A percentile compares a stretch with the other conserved stretches of the same genome.
These are phyloP conservation scores for Melipona beecheii DNA, from an alignment of 2,888 invertebrate species.

Conservation along the genomic window DNA sequence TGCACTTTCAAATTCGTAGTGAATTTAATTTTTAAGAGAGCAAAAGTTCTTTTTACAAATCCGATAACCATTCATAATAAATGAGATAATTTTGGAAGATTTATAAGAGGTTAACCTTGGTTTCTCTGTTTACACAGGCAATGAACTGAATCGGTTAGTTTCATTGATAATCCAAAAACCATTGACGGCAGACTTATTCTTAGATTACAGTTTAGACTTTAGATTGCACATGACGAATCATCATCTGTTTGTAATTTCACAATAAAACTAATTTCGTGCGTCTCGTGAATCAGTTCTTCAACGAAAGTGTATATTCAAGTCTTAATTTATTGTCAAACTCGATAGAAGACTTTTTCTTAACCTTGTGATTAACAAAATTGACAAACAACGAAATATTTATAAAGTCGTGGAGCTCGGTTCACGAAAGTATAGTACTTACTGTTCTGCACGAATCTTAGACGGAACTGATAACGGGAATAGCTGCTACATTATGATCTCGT, in stretches of 20 bases:
- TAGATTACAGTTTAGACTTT: not conserved
- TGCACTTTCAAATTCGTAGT: not conserved
- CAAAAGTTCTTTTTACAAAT: not conserved
- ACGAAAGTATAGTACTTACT: conserved; percentile 15
- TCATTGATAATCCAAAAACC: conserved; percentile 54
- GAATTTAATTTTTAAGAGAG: not conserved
- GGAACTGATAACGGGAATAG: conserved; percentile 29
- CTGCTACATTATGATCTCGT: conserved; percentile 28
- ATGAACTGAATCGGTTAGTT: conserved; percentile 37
- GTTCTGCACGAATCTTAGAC: not conserved
- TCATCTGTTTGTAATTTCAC: not conserved
- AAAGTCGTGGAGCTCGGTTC: not conserved
- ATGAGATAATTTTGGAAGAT: not conserved
- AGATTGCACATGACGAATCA: not conserved
- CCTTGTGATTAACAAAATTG: not conserved
- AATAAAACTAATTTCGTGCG: not conserved
- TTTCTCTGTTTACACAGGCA: conserved; percentile 28
- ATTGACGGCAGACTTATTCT: conserved; percentile 14
- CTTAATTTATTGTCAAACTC: too few species aligned
- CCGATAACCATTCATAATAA: not conserved
- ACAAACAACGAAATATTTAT: not conserved
- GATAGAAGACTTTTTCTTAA: too few species aligned
- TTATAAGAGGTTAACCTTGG: conserved; percentile 2
- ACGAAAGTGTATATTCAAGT: not conserved
- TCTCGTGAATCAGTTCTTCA: not conserved